Conservation (phyloP, 2,888 invertebrate species). For the Pseudoips prasinana region DNA sequence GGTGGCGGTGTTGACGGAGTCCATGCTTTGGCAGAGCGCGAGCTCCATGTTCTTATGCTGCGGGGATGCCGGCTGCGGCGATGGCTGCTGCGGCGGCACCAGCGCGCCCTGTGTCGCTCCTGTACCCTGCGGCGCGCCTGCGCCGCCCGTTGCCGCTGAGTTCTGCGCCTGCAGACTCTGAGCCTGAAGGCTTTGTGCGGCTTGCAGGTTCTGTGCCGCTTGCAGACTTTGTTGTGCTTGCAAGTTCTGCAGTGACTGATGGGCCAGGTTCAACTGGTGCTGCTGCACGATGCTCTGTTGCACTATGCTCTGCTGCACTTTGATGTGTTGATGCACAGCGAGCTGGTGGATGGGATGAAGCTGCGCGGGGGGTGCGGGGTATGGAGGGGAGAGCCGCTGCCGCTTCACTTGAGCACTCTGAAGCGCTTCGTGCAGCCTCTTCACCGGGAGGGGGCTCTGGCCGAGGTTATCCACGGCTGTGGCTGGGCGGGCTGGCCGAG, state of each 20-base stretch:
- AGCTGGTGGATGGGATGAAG: slow-evolving; percentile 74
- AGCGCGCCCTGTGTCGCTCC: slow-evolving; percentile 67
- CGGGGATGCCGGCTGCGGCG: slow-evolving; percentile 66
- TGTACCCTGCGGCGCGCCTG: slow-evolving; percentile 62
- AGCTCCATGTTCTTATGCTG: slow-evolving; percentile 82
- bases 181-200: slow-evolving; percentile 51
- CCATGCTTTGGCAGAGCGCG: slow-evolving; percentile 97
- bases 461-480: slow-evolving; percentile 82
- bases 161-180: slow-evolving; percentile 55
- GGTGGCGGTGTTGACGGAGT: slow-evolving; percentile 97
- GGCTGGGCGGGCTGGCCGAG: slow-evolving; percentile 79
- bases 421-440: slow-evolving; percentile 83
- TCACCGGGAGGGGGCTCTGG: slow-evolving; percentile 80
- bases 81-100: slow-evolving; percentile 74
- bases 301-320: slow-evolving; percentile 75
- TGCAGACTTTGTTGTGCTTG: slow-evolving; percentile 62
- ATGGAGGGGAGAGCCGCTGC: slow-evolving; percentile 83
- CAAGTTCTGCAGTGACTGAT: slow-evolving; percentile 70
- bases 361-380: slow-evolving; percentile 75
- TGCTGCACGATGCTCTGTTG: slow-evolving; percentile 77
- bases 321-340: slow-evolving; percentile 75
- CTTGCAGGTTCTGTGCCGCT: slow-evolving; percentile 51
- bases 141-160: slow-evolving; percentile 66
- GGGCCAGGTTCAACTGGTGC: slow-evolving; percentile 74
- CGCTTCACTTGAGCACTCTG: slow-evolving; percentile 83